Conservation (phyloP, 2,113 vertebrate genomes). For the Boleophthalmus pectinirostris region DNA sequence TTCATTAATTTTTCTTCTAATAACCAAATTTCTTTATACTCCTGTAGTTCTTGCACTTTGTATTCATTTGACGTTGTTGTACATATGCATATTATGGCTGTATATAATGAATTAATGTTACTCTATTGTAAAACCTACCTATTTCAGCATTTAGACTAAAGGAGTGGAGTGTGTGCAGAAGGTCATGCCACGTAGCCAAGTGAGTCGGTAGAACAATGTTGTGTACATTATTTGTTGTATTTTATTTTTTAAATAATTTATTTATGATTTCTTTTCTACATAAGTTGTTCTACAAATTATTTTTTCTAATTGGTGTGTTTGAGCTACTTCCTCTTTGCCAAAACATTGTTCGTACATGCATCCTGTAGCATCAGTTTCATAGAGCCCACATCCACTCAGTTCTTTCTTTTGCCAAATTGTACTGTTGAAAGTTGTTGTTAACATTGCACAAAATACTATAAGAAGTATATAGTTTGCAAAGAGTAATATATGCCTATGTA, state of each 20-base stretch:
- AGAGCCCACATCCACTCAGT: slow-evolving; percentile 22
- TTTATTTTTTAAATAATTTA: slow-evolving; percentile 53
- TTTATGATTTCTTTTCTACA: slow-evolving; percentile 65
- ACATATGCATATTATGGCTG: slow-evolving; percentile 52
- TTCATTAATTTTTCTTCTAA: not conserved
- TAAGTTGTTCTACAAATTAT: slow-evolving; percentile 67
- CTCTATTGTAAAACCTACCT: slow-evolving; percentile 44
- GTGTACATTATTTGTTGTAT: slow-evolving; percentile 50
- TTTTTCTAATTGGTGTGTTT: slow-evolving; percentile 68
- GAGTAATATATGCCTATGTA: slow-evolving; percentile 70
- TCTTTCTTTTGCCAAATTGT: slow-evolving; percentile 52
- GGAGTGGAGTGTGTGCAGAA: slow-evolving; percentile 12
- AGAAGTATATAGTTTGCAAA: slow-evolving; percentile 63
- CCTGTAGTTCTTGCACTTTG: slow-evolving; percentile 36
- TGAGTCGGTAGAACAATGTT: slow-evolving; percentile 47
- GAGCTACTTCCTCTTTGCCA: slow-evolving; percentile 52
- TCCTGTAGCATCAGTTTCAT: slow-evolving; percentile 30
- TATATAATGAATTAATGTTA: slow-evolving; percentile 53
- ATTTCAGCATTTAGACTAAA: slow-evolving; percentile 37
- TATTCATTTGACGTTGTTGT: slow-evolving; percentile 55
- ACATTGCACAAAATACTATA: slow-evolving; percentile 63
- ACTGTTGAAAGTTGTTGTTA: slow-evolving; percentile 48
- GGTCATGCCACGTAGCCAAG: slow-evolving; percentile 39
- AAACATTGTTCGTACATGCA: slow-evolving; percentile 48
- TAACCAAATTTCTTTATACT: slow-evolving; percentile 26